Base-by-base conservation (phyloP, 2,113 vertebrate genomes). In the Gallinago paraguaiae region DNA sequence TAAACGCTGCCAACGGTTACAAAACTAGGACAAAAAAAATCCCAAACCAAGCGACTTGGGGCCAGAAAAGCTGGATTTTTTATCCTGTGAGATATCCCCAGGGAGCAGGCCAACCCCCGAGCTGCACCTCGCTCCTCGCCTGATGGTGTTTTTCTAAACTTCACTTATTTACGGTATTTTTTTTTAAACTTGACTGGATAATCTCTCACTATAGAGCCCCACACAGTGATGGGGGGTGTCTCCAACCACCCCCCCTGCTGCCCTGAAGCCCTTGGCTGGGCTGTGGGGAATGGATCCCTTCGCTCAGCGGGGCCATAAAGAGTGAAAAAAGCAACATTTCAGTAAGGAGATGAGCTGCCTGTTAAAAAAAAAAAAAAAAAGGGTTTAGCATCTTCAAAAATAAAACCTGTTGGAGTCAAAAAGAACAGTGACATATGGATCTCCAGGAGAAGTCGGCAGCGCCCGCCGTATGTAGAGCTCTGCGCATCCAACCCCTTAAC, bases 391-490 rank as follows among this genome's bases (percentile, higher is more conserved):
- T n/a, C 16, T 81, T 77, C 48, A 57, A 54, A 59, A 92, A 65
- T 50, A 53, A 87, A 48, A 17, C 15, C 4, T 37, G 43, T 31
- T 84, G 6, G 22, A 28, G 24, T 53, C 13, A 39, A 68, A 79
- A 60, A 0, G 24, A 54, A 48, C n/a, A 14, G 43, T 2, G 35
- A 50, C 4, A 17, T 11, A 19, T 6, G 5, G 28, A 11, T 15
- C 39, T 53, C 23, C 57, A 41, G 89, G 61, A 18, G 11, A 31
- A 27, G 9, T 37, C 59, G 27, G 30, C 59, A 50, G 71, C 48
- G 12, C 9, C 31, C 7, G 8, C 45, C 3, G 12, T 1, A 6
- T 0, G 37, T 2, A 16, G 2, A 24, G 80, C 19, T 79, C 7
- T 43, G 72, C 53, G 8, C 16, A 17, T 1, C 7, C 8, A 4